phyloP scores from a whole-genome alignment of 2,113 vertebrate genomes.

The Sceloporus tristichus region DNA sequence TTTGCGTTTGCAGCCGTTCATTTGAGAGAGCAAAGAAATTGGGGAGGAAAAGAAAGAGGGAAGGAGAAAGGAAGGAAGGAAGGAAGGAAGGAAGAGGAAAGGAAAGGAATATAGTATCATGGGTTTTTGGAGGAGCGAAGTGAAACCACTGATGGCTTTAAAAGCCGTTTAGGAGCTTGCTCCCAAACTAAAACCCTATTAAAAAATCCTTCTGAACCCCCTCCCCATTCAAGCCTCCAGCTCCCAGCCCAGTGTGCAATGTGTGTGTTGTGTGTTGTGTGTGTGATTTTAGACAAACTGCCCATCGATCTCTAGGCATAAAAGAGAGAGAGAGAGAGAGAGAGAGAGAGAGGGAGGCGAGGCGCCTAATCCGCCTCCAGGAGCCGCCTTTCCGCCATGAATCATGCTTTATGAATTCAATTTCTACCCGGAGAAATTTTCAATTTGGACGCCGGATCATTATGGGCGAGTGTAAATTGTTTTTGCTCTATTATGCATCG shows the following conservation, averaged over 20 bases:
- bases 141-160: constrained; percentile 99
- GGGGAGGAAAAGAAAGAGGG: no score
- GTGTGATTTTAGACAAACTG: constrained; percentile 99
- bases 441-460: constrained; percentile 99
- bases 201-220: no score
- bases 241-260: no score
- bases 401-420: constrained; percentile 99
- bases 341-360: no score
- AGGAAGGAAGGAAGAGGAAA: not conserved
- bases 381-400: constrained; percentile 98
- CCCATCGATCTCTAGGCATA: constrained; percentile 94
- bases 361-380: constrained; percentile 90
- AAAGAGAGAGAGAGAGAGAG: no score
- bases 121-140: constrained; percentile 98
- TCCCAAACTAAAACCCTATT: not conserved
- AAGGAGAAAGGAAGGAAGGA: no score
- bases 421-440: constrained; percentile 99
- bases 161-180: constrained; percentile 98
- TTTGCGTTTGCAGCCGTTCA: constrained; percentile 90
- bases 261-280: constrained; percentile 65
- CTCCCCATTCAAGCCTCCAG: constrained; percentile 10
- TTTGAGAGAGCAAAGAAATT: no score
- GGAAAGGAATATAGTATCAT: constrained; percentile 84
- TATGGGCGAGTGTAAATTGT: constrained; percentile 99
- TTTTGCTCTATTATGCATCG: constrained; percentile 99